Percentiles rank a stretch among this genome's conserved stretches.
phyloP scores from a whole-genome alignment of 2,797 vertebrate species.

The Chromis chromis region DNA sequence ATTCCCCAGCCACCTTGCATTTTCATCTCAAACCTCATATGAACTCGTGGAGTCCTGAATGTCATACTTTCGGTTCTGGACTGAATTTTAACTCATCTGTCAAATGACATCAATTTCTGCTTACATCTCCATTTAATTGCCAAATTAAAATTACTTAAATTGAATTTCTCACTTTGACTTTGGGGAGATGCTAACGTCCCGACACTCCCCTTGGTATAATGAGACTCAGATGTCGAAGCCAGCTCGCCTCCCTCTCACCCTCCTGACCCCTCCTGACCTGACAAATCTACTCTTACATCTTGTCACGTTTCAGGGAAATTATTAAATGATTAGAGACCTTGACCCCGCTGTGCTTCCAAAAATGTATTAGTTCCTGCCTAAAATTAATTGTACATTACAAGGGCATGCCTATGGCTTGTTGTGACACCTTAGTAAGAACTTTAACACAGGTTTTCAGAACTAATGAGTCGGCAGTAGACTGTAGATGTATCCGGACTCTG shows the following conservation, averaged over 20 bases:
- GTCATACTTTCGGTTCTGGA: slow-evolving; percentile 21
- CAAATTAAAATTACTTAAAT: slow-evolving; percentile 61
- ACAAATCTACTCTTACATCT: slow-evolving; percentile 23
- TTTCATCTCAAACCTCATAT: slow-evolving; percentile 23
- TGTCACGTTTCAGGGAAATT: slow-evolving; percentile 59
- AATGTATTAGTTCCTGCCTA: slow-evolving; percentile 49
- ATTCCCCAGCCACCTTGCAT: slow-evolving; percentile 7
- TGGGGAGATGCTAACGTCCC: slow-evolving; percentile 43
- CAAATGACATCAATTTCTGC: slow-evolving; percentile 52
- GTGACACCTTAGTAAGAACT: not conserved
- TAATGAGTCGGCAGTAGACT: not conserved
- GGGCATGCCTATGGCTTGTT: slow-evolving; percentile 3
- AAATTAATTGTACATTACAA: slow-evolving; percentile 33
- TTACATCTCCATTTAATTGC: slow-evolving; percentile 56
- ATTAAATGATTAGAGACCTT: slow-evolving; percentile 47
- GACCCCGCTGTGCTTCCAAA: slow-evolving; percentile 27
- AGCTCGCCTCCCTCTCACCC: slow-evolving; percentile 34
- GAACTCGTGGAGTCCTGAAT: not conserved
- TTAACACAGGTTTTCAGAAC: not conserved
- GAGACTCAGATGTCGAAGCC: slow-evolving; percentile 47
- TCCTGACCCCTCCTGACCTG: slow-evolving; percentile 17
- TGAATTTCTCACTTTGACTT: slow-evolving; percentile 66
- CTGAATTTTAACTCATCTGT: slow-evolving; percentile 32
- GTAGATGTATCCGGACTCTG: not conserved
- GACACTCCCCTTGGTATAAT: slow-evolving; percentile 55